Base-by-base conservation (phyloP, 1,140 invertebrate species). In the Periplaneta americana region DNA sequence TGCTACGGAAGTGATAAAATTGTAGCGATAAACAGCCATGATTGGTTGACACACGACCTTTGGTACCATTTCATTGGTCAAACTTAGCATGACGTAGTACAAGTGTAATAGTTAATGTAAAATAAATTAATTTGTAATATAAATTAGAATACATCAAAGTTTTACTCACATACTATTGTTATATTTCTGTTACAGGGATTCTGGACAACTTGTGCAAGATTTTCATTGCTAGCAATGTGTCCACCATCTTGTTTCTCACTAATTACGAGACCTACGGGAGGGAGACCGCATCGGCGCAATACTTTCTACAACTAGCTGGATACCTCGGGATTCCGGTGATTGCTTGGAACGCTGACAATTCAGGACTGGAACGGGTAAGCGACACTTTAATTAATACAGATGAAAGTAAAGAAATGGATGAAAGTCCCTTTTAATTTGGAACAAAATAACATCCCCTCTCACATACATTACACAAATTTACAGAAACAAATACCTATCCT, bases 231-330 rank as follows among this genome's bases (percentile, higher is more conserved):
- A 84, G 85, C 17, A 86, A 88, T 82, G 87, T 89, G 4, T 85
- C 86, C 1, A 86, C 87, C 39, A 87, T 90, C 39, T 79, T 90
- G 33, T 90, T 88, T 81, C 82, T 89, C n/a, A 88, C 86, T 81
- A 89, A 89, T 82, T 85, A 85, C 3, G 88, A 89, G 82, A 83
- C 83, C 10, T 95, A 94, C 83, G 89, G 88, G 22, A 83, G 86
- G 31, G 87, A 88, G 57, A 88, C 88, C 1, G 88, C 88, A 10
- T 88, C 88, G 0, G 87, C 87, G 13, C 88, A 90, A 83, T 90
- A 90, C 84, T 86, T 90, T 57, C 83, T 90, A 37, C 88, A 90
- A 83, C 83, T 90, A 31, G 86, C 88, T 8, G 86, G 85, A 15
- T 90, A 89, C 83, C 83, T 90, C 11, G 88, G 89, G 31, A 88